Base-by-base conservation (phyloP, 2,797 vertebrate species). In the Eospalax fontanierii region DNA sequence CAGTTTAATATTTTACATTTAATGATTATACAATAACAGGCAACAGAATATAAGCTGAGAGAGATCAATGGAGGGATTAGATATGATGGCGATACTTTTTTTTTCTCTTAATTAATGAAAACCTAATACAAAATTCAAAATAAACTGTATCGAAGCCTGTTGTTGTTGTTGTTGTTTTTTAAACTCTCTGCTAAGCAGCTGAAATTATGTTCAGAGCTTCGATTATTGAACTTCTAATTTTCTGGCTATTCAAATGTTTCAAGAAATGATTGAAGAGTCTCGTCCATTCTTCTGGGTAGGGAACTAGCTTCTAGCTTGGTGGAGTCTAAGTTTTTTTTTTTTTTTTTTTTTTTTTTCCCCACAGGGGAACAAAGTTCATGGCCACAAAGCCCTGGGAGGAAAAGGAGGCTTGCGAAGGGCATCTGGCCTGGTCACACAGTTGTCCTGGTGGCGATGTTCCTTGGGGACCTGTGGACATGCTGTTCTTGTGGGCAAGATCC, bases 1-100 rank as follows among this genome's bases (percentile, higher is more conserved):
- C 97, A 97, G 97, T 98, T 98, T 98, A 98, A 98, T 98, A 98
- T 98, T 98, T 98, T 98, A 98, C 97, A 98, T 90, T 22, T 98
- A 98, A 98, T 98, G 97, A 98, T 97, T 98, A 73, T 90, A 97
- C 97, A 98, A 97, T 95, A 95, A 96, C 92, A 96, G 84, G 93
- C 94, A 90, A 92, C 86, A 96, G 90, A 80, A 68, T 97, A 95
- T 96, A 87, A 97, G 95, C 84, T 96, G 96, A 95, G 43, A 76
- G 66, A 92, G 95, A 97, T 97, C 96, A 97, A 95, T 96, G 87
- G 84, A 88, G 96, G 95, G 89, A 96, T 96, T 96, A 96, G 79
- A 80, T 46, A 50, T 46, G 59, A 54, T 16, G 74, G 81, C 82
- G 86, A 91, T 92, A 95, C 65, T 88, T 95, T 96, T 89, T 96